A percentile compares a stretch with the other conserved stretches of the same genome.
phyloP scores from a whole-genome alignment of 2,888 invertebrate genomes.

The Petrophora chlorosata region DNA sequence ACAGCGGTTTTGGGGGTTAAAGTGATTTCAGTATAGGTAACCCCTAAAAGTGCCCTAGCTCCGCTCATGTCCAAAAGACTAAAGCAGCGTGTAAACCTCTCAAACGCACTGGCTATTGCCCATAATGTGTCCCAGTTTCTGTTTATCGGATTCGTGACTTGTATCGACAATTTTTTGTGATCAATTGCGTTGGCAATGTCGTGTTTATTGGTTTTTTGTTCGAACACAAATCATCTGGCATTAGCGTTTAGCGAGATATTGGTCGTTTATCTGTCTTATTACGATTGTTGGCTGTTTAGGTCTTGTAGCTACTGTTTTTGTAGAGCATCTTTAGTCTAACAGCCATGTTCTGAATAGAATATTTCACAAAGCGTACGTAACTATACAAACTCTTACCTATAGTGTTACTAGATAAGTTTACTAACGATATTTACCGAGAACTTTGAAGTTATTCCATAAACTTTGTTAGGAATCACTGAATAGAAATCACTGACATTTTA shows the following conservation, averaged over 20 bases:
- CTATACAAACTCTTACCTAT: no score
- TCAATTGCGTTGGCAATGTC: constrained; percentile 29
- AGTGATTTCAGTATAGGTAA: neutral
- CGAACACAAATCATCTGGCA: constrained; percentile 37
- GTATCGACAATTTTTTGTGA: constrained; percentile 52
- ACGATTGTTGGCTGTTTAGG: no score
- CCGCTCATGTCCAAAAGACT: constrained; percentile 21
- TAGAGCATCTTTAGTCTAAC: neutral
- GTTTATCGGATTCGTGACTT: constrained; percentile 73
- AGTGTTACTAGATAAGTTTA: no score
- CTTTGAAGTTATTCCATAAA: no score
- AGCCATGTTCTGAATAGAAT: no score
- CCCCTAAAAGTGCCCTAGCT: neutral
- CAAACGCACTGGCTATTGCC: constrained; percentile 53
- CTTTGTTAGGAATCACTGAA: no score
- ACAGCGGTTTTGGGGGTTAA: neutral
- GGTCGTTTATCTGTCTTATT: constrained; percentile 4
- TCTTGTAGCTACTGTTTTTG: neutral
- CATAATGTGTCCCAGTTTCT: constrained; percentile 58
- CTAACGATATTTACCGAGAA: no score
- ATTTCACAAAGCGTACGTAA: no score
- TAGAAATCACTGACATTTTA: no score
- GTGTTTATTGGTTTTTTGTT: constrained; percentile 44
- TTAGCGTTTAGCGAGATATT: constrained; percentile 15
- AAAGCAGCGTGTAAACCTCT: constrained; percentile 53